Evolutionary conservation across 53 echinoderm and acorn worm genomes (phyloP).

Genomic region (Zoroaster sp.): DNA sequence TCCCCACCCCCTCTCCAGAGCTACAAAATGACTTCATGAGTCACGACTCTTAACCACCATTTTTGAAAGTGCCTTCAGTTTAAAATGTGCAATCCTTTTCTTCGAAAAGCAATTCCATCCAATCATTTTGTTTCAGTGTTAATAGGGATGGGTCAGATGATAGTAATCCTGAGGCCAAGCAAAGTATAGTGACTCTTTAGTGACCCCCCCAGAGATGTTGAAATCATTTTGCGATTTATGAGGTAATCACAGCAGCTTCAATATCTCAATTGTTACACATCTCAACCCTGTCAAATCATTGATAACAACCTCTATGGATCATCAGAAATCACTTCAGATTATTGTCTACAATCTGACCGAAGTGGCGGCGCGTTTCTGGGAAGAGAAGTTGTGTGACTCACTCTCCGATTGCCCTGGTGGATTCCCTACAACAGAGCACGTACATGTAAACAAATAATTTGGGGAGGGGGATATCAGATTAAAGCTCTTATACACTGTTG

Average conservation of each 20-base stretch:
- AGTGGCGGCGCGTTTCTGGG: background rate
- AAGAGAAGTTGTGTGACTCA: background rate
- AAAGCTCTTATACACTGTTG: no score
- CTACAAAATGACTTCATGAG: no score
- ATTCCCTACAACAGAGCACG: background rate
- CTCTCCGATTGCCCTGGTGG: background rate
- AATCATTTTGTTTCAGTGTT: no score
- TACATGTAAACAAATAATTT: background rate
- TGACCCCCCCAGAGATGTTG: background rate
- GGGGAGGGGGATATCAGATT: background rate
- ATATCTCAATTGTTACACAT: background rate
- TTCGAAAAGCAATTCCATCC: no score
- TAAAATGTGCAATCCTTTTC: no score
- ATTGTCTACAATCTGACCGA: background rate
- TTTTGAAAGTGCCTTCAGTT: no score
- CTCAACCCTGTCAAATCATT: background rate
- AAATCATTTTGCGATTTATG: background rate
- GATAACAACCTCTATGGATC: background rate
- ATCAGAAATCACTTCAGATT: slow-evolving; percentile 12
- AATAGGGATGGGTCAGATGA: background rate
- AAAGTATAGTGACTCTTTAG: background rate
- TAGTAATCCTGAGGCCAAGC: no score
- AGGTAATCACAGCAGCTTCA: slow-evolving; percentile 11
- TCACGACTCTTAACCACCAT: no score
- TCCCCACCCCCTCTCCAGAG: no score